Percentiles rank a stretch among this genome's conserved stretches.
Conservation (phyloP, 2,113 vertebrate species). For the Chlorodrepanis virens region DNA sequence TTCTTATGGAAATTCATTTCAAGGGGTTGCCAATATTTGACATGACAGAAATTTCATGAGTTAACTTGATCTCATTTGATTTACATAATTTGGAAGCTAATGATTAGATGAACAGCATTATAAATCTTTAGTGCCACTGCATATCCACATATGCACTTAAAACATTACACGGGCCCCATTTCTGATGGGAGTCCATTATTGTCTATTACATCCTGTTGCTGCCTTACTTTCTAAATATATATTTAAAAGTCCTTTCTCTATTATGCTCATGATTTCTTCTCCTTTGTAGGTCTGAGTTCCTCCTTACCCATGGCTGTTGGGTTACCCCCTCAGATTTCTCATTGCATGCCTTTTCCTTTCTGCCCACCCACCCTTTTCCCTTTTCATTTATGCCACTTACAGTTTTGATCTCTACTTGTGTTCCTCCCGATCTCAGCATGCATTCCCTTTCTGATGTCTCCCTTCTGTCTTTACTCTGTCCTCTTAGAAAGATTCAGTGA, state of each 20-base stretch:
- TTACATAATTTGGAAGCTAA: not conserved
- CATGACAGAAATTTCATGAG: not conserved
- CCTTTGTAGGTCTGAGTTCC: not conserved
- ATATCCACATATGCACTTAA: not conserved
- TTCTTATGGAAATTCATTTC: not conserved
- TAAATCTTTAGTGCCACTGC: not conserved
- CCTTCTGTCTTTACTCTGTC: conserved; percentile 18
- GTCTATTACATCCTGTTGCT: not conserved
- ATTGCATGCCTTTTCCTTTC: not conserved
- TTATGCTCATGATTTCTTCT: not conserved
- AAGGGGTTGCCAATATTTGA: not conserved
- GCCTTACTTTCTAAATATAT: not conserved
- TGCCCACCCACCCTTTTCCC: not conserved
- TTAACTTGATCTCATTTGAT: not conserved
- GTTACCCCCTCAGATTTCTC: not conserved
- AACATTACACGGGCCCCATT: not conserved
- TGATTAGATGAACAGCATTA: not conserved
- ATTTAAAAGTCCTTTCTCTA: not conserved
- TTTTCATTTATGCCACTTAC: not conserved
- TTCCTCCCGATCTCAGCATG: conserved; percentile 17
- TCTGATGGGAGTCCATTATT: not conserved
- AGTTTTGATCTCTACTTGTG: conserved; percentile 34
- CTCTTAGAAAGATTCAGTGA: conserved; percentile 46
- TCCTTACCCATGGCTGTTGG: not conserved
- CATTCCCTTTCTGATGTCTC: conserved; percentile 14